A percentile compares a stretch with the other conserved stretches of the same genome.
Conservation (phyloP, 1,140 invertebrate species). For the Popillia japonica region DNA sequence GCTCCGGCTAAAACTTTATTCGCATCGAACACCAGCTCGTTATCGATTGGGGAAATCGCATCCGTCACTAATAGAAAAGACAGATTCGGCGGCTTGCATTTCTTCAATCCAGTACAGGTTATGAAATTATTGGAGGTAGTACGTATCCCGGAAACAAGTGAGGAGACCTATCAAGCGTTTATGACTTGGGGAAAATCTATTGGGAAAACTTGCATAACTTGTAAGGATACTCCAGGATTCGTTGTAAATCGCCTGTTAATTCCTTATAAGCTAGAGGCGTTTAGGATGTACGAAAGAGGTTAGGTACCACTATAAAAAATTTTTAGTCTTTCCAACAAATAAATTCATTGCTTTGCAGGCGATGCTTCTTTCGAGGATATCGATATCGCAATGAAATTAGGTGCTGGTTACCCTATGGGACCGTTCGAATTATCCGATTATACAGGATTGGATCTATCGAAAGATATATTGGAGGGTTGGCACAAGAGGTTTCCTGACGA, state of each 20-base stretch:
- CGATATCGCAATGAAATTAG: conserved; percentile 88
- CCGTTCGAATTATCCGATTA: conserved; percentile 84
- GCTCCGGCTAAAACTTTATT: conserved; percentile 77
- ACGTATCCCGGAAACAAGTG: conserved; percentile 73
- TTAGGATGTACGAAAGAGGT: conserved; percentile 81
- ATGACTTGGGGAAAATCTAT: conserved; percentile 81
- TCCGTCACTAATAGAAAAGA: conserved; percentile 70
- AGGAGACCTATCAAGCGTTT: conserved; percentile 76
- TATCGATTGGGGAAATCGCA: conserved; percentile 86
- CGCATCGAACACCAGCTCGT: conserved; percentile 89
- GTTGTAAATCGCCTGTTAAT: conserved; percentile 86
- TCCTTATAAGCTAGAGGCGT: conserved; percentile 79
- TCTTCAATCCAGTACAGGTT: conserved; percentile 92
- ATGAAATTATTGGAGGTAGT: conserved; percentile 90
- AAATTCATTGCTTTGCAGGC: conserved; percentile 58
- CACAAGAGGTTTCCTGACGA: conserved; percentile 80
- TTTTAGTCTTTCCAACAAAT: too few relatives aligned
- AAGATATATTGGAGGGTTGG: conserved; percentile 76
- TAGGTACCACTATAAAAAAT: conserved; percentile 6
- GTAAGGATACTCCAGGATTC: conserved; percentile 87
- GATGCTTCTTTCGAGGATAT: conserved; percentile 78
- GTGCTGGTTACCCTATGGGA: conserved; percentile 86
- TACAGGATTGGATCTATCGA: conserved; percentile 78
- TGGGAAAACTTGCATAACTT: conserved; percentile 82
- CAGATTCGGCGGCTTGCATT: conserved; percentile 84